Evolutionary conservation across 2,797 vertebrate genomes (phyloP).

Genomic region (Atherinosoma microstoma): DNA sequence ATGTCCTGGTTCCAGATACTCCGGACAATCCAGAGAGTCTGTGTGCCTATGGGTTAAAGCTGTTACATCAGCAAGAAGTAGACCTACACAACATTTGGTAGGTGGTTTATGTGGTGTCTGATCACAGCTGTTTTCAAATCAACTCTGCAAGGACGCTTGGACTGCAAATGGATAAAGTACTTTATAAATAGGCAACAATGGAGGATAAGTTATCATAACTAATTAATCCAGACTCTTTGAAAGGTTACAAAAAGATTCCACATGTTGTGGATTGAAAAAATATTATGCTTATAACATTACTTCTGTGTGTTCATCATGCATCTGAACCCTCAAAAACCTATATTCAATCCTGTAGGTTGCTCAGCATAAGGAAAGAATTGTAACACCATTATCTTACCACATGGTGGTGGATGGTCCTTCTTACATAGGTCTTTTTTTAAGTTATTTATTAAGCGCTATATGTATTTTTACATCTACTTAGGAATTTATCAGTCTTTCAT

Average conservation of each 20-base stretch:
- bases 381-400: not conserved
- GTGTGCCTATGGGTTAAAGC: not conserved
- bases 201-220: not conserved
- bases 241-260: not conserved
- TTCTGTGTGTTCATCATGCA: not conserved
- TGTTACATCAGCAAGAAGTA: not conserved
- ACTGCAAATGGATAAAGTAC: not conserved
- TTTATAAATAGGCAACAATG: not conserved
- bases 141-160: not conserved
- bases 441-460: not conserved
- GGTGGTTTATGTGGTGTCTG: not conserved
- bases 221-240: not conserved
- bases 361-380: not conserved
- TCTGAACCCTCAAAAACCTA: not conserved
- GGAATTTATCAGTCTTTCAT: not conserved
- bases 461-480: not conserved
- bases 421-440: not conserved
- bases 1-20: not conserved
- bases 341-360: not conserved
- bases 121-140: not conserved
- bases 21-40: not conserved
- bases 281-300: not conserved
- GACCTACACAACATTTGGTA: not conserved
- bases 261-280: not conserved
- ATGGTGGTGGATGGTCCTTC: slow-evolving; percentile 2